phyloP scores from a whole-genome alignment of 2,888 invertebrate species.

The Noctua janthe region DNA sequence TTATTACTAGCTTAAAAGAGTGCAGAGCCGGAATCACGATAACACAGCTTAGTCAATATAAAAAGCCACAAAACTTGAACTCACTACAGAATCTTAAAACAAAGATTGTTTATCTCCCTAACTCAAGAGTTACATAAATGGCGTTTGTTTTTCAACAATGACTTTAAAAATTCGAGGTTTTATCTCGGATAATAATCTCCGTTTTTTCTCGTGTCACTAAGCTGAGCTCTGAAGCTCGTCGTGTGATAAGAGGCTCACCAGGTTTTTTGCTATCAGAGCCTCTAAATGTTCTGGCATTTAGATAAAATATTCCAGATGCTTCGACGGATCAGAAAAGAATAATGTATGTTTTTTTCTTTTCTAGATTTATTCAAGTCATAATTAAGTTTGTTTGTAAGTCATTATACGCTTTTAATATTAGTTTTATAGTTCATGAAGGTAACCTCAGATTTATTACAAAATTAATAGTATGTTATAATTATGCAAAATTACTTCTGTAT shows the following conservation, averaged over 20 bases:
- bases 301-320: slow-evolving; percentile 58
- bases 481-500: slow-evolving; percentile 51
- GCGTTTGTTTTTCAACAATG: slow-evolving; percentile 70
- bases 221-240: slow-evolving; percentile 70
- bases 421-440: slow-evolving; percentile 29
- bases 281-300: slow-evolving; percentile 69
- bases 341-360: slow-evolving; percentile 7
- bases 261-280: slow-evolving; percentile 74
- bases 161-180: slow-evolving; percentile 65
- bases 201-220: slow-evolving; percentile 77
- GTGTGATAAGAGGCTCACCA: slow-evolving; percentile 74
- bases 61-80: slow-evolving; percentile 44
- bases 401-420: slow-evolving; percentile 38
- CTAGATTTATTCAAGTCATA: slow-evolving; percentile 36
- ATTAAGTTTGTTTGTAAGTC: slow-evolving; percentile 12
- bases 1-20: not conserved
- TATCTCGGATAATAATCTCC: slow-evolving; percentile 75
- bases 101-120: slow-evolving; percentile 64
- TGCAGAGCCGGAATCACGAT: slow-evolving; percentile 42
- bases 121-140: slow-evolving; percentile 67
- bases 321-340: slow-evolving; percentile 28
- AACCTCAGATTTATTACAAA: slow-evolving; percentile 49
- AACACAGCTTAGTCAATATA: slow-evolving; percentile 35
- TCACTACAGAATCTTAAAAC: slow-evolving; percentile 59
- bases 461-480: slow-evolving; percentile 38